Evolutionary conservation across 1,140 invertebrate genomes (phyloP), one percentile per base, ranked within the genome.

Genomic region (Drosophila serrata): DNA sequence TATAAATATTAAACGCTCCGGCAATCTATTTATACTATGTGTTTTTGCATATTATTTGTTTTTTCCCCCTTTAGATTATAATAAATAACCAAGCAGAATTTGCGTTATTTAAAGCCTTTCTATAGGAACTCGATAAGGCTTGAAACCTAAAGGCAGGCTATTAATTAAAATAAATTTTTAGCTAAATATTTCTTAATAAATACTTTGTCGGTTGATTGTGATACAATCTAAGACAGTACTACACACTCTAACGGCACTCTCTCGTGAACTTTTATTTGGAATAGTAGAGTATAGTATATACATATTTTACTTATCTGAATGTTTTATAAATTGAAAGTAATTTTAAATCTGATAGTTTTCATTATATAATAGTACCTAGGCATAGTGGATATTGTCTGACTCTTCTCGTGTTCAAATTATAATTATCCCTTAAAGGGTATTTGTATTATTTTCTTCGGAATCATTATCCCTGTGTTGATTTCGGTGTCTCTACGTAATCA

Each of bases 1-100:
- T 53, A 53, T 65, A 67, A 51, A 37, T 69, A 67, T 65, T 13
- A 19, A 42, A 24, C 7, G 22, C 15, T 24, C 24, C 1, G 22
- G 2, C 35, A 33, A 48, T 62, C 19, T 51, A 49, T 68, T 64
- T 62, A 35, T 64, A 22, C 15, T 40, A 24, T 0, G n/a, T 61
- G 49, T 61, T 49, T 64, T 31, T 29, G 29, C n/a, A 37, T 59
- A 29, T 13, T 9, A 15, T 22, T 33, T 60, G 8, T 29, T 42
- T 12, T 57, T 57, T 5, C 31, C 9, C 24, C 31, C 9, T 24
- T 56, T 8, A 4, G 9, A 56, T 56, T 24, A 39, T 56, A 56
- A 56, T 56, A 56, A 56, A 56, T 39, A n/a, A 24, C 13, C 19
- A n/a, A 19, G 3, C 7, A 15, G 49, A 35, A 35, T 17, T 22